Conservation (phyloP, 2,797 vertebrate species). For the Phylloscopus collybita region DNA sequence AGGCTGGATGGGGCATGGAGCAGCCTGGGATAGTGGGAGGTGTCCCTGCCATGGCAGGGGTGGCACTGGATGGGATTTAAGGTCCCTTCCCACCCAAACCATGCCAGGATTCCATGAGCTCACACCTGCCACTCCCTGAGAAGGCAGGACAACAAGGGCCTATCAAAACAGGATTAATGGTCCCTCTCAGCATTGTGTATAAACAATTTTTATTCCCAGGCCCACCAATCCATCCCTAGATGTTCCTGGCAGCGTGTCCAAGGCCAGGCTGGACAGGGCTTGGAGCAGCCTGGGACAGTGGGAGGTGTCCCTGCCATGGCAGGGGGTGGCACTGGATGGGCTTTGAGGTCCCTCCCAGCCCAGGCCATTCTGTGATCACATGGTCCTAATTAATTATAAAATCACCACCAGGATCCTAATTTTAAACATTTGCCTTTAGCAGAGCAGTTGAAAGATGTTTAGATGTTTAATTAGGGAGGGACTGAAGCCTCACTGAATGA, state of each 20-base stretch:
- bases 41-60: not conserved
- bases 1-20: not conserved
- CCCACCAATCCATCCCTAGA: no score
- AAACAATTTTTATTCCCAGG: no score
- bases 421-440: not conserved
- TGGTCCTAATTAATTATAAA: not conserved
- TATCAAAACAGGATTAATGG: no score
- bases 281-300: not conserved
- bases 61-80: fast-evolving
- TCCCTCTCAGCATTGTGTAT: no score
- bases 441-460: not conserved
- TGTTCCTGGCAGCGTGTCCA: not conserved
- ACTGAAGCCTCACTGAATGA: not conserved
- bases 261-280: not conserved
- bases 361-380: not conserved
- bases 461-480: not conserved
- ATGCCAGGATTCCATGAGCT: no score
- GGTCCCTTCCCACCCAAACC: no score
- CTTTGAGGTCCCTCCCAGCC: not conserved
- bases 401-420: not conserved
- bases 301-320: not conserved
- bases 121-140: no score
- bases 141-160: no score
- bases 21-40: not conserved
- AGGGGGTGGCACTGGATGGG: fast-evolving